These are phyloP conservation scores for Regulus satrapa DNA, from an alignment of 2,113 vertebrate genomes.

Conservation along the genomic window DNA sequence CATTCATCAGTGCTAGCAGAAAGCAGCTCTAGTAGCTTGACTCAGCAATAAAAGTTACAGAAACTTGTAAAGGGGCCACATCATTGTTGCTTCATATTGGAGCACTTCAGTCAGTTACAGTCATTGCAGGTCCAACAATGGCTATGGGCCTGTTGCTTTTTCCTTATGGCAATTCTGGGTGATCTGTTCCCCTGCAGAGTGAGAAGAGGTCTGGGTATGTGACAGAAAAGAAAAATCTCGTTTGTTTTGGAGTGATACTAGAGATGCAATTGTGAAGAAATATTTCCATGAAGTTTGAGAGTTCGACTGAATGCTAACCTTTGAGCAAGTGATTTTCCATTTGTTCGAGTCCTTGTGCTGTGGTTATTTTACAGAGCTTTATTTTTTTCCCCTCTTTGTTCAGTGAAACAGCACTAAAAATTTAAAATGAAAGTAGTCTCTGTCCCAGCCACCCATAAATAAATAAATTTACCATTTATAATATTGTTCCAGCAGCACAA, in stretches of 20 bases:
- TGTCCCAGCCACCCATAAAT: background rate
- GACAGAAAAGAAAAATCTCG: background rate
- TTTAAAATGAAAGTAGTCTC: background rate
- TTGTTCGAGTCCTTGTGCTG: background rate
- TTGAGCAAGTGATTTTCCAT: background rate
- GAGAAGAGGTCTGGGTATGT: background rate
- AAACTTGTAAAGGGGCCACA: background rate
- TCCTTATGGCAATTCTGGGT: background rate
- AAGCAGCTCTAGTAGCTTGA: background rate
- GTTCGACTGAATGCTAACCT: background rate
- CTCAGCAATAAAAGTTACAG: background rate
- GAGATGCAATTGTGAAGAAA: background rate
- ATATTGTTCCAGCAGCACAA: background rate
- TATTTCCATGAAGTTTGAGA: background rate
- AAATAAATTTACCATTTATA: background rate
- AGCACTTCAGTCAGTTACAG: background rate
- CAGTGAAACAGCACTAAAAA: background rate
- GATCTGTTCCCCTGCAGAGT: background rate
- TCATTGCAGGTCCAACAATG: background rate
- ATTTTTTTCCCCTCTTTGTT: background rate
- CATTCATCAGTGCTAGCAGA: background rate
- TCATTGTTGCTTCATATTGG: background rate
- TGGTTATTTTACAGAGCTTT: background rate
- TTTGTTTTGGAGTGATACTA: background rate
- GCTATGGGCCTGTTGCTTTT: background rate